Percentiles rank a stretch among this genome's conserved stretches.
Evolutionary conservation across 1,140 invertebrate species (phyloP).

Genomic region (Ericerus pela): DNA sequence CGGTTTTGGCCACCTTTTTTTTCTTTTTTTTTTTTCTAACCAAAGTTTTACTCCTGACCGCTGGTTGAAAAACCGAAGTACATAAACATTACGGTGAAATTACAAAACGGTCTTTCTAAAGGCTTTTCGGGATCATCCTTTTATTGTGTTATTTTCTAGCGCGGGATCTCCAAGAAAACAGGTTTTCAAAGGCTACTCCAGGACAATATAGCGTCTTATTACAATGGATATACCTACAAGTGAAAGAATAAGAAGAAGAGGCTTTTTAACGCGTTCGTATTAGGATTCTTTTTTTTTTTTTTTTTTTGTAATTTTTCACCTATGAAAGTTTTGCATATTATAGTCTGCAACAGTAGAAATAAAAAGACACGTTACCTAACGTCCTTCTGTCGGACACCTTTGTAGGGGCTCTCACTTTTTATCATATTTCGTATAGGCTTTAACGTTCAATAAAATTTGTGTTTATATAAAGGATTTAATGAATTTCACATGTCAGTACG

Average conservation of each 20-base stretch:
- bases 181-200: too few species aligned
- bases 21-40: too few species aligned
- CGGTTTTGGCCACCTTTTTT: neutral
- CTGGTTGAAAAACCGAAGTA: neutral
- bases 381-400: too few species aligned
- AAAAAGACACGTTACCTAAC: too few species aligned
- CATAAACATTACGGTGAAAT: slow-evolving; percentile 11
- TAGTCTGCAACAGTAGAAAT: too few species aligned
- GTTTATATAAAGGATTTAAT: slow-evolving; percentile 8
- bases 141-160: slow-evolving; percentile 1
- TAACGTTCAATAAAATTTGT: slow-evolving; percentile 9
- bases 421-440: neutral
- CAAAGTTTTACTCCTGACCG: too few species aligned
- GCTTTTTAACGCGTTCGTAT: neutral
- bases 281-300: slow-evolving; percentile 2
- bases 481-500: slow-evolving; percentile 7
- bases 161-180: slow-evolving; percentile 6
- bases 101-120: slow-evolving; percentile 6
- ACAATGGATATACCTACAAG: too few species aligned
- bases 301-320: too few species aligned
- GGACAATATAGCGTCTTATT: slow-evolving; percentile 2
- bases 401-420: neutral
- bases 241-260: neutral
- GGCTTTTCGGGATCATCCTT: neutral
- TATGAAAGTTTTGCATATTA: too few species aligned